These are phyloP conservation scores for Drosophila guanche DNA, from an alignment of 1,140 invertebrate genomes.

Conservation along the genomic window DNA sequence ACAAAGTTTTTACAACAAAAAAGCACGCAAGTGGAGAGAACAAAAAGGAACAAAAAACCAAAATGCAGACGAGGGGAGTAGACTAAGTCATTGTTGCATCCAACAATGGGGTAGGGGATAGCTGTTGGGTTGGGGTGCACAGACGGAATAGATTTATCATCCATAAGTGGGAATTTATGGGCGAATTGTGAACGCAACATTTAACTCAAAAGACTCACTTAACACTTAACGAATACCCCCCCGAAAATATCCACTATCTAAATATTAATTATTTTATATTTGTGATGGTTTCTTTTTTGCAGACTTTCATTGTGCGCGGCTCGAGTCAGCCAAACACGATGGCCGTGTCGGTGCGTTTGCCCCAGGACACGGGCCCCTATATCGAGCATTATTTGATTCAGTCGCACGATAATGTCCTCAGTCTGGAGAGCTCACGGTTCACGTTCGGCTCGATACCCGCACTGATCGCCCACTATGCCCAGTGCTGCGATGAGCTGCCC, in stretches of 20 bases:
- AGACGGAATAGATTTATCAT: conserved; percentile 72
- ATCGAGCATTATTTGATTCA: conserved; percentile 98
- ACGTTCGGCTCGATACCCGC: conserved; percentile 95
- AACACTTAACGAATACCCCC: conserved; percentile 17
- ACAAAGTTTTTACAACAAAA: conserved; percentile 63
- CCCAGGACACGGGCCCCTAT: conserved; percentile 92
- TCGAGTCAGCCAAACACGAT: conserved; percentile 96
- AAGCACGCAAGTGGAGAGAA: conserved; percentile 5
- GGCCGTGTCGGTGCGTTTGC: conserved; percentile 96
- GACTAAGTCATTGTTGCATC: conserved; percentile 25
- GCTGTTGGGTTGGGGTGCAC: too few species aligned
- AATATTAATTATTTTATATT: not conserved
- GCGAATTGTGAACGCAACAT: conserved; percentile 83
- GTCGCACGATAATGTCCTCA: conserved; percentile 90
- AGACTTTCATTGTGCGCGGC: conserved; percentile 97
- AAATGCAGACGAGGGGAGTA: conserved; percentile 1
- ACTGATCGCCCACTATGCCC: conserved; percentile 95
- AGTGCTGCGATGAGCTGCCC: conserved; percentile 97
- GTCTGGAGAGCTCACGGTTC: conserved; percentile 96
- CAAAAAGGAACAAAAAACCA: conserved; percentile 1
- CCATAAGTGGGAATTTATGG: conserved; percentile 78
- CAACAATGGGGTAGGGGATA: not conserved
- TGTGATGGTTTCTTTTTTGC: conserved; percentile 56
- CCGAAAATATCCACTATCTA: not conserved
- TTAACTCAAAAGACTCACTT: conserved; percentile 59